Evolutionary conservation across 2,797 vertebrate species (phyloP), one percentile per base, ranked within the genome.

Genomic region (Zalophus californianus): DNA sequence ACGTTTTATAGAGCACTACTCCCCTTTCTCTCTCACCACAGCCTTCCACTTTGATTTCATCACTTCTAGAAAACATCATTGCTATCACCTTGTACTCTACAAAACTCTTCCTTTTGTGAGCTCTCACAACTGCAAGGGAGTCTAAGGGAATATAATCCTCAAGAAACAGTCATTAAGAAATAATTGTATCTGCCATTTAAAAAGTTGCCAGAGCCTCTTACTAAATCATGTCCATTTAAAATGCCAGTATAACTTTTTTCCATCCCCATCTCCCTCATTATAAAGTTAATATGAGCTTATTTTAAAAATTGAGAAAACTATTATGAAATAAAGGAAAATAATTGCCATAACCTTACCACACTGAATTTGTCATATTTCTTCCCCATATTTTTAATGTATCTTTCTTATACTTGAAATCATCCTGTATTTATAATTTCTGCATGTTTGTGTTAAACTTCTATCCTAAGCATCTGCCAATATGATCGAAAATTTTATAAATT

Each of bases 291-390:
- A 35, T 7, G 48, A 86, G 41, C 38, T 70, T 79, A 78, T 72
- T 90, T 32, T 62, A 58, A 83, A 95, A 62, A 54, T 27, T 68
- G 11, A 44, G 29, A 35, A 90, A 50, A 44, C 64, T 86, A 6
- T 85, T 73, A 86, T 38, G 32, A 89, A 86, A 92, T 38, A 86
- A 72, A 88, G 92, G 29, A 54, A 58, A 94, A 75, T 91, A 80
- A 58, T 89, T 38, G 25, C 56, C n/a, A 64, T 68, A 91, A 84
- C 3, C 8, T 32, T 23, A 60, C 18, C 27, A 52, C 27, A 68
- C 1, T 52, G 75, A 93, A 90, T 78, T 66, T 58, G 9, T 79
- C 20, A 32, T 79, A 44, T 85, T 89, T 80, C 18, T 91, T 70
- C 62, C 14, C 52, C 92, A 16, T 41, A 56, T 91, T 86, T 92